Conservation (phyloP, 2,888 invertebrate species). For the Dryobotodes eremita region DNA sequence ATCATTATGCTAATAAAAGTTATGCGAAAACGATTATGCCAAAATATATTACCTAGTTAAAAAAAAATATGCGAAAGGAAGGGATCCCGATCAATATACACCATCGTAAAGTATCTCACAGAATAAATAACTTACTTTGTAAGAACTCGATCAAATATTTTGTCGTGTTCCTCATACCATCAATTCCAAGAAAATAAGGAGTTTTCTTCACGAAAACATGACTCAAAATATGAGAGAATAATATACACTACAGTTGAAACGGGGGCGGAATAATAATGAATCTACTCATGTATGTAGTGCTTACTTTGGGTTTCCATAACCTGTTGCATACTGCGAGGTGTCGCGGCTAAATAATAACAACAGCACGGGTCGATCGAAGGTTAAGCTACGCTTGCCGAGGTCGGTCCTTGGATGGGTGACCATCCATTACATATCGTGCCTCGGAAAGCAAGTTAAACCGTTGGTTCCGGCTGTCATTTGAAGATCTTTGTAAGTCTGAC, state of each 20-base stretch:
- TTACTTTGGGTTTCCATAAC: neutral
- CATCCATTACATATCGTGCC: neutral
- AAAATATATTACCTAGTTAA: no score
- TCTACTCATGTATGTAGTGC: no score
- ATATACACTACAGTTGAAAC: neutral
- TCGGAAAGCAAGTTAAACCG: neutral
- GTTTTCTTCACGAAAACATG: neutral
- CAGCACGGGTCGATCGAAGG: no score
- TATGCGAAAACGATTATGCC: no score
- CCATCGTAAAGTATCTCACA: neutral
- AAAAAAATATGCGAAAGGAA: no score
- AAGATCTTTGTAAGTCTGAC: neutral
- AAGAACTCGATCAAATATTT: neutral
- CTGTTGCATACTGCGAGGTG: constrained; percentile 8
- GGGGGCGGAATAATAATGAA: neutral
- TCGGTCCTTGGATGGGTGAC: neutral
- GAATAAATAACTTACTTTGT: neutral
- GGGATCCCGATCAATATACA: no score
- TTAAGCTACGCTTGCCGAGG: neutral
- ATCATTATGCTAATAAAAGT: no score
- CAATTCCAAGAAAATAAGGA: neutral
- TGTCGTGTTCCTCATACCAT: neutral
- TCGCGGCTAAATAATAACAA: neutral
- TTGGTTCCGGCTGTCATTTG: neutral
- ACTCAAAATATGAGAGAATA: neutral